Base-by-base conservation (phyloP, 2,888 invertebrate species). In the Hirtodrosophila confusa region DNA sequence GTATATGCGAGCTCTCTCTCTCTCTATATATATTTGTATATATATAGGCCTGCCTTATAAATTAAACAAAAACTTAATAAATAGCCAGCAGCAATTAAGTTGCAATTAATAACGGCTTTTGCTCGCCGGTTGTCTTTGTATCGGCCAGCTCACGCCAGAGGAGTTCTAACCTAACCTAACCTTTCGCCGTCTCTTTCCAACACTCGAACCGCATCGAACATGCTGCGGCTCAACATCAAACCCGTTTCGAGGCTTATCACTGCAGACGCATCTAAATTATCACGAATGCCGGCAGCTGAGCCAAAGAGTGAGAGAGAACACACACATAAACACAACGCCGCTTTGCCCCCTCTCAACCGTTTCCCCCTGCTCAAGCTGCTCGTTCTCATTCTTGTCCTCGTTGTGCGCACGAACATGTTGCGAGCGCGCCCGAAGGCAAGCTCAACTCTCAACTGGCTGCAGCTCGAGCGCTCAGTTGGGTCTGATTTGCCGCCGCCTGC, bases 1-100 rank as follows among this genome's bases (percentile, higher is more conserved):
- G 17, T 36, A 53, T 43, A 36, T 39, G 50, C 24, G 1, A 17
- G 17, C 17, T 17, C 17, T 17, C 17, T 17, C 17, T 17, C 17
- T 17, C 17, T 17, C 17, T 17, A 1, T 17, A 1, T 17, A 2
- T 17, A 1, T 17, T 17, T 58, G 50, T 43, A 75, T 75, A 76
- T 58, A 61, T 63, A 62, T 55, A 71, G 43, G 11, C 55, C 62
- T 64, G 36, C 37, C 9, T 77, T 79, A 83, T 86, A 86, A 83
- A 86, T 88, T 75, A 80, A 88, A 85, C 86, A 83, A 88, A 88
- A 88, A 84, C 80, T 88, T 85, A 80, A 72, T 85, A 85, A 80
- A 86, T 83, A 85, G 78, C 84, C 78, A 47, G 53, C 55, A 75
- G 84, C 84, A 55, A 70, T 75, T 53, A 70, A 74, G 80, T 80